Evolutionary conservation across 1,140 invertebrate species (phyloP), one percentile per base, ranked within the genome.

Genomic region (Phymastichus coffea): DNA sequence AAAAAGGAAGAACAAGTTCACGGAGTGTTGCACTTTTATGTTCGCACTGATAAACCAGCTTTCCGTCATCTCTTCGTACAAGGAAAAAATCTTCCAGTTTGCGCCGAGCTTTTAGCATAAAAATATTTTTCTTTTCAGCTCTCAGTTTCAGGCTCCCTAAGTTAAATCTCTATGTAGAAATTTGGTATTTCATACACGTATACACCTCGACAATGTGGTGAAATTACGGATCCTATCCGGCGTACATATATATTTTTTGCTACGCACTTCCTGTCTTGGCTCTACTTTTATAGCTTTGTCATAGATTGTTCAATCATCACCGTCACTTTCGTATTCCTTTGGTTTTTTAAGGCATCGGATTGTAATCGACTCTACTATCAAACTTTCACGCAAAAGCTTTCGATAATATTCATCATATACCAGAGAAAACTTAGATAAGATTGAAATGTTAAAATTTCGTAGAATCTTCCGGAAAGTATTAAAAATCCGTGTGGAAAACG

Each of bases 101-200:
- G 63, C 57, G 66, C 58, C 54, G 64, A 70, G 63, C 69, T 72
- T n/a, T n/a, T n/a, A 67, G 65, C 68, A 76, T 70, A 76, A 76
- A 76, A 76, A 76, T 75, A 76, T 74, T 57, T 64, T 76, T 65
- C 67, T 64, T 65, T 68, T 67, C 53, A 64, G 41, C 22, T 26
- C 22, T 47, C 26, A 10, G 43, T 63, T 55, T 67, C 63, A 68
- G 65, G 60, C 52, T 69, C 47, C n/a, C 57, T 71, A 67, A 63
- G 63, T 67, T 65, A 57, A 58, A 48, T 63, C 52, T 40, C 40
- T 57, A 63, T 53, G 57, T 63, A 68, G 71, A 70, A 70, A 64
- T 68, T 63, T 61, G 49, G 54, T 63, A 65, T 66, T 57, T 43
- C 57, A 58, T 54, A 61, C 46, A 49, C 49, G 59, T 66, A 63